These are phyloP conservation scores for Trachops cirrhosus DNA, from an alignment of 2,797 vertebrate species.

Conservation along the genomic window DNA sequence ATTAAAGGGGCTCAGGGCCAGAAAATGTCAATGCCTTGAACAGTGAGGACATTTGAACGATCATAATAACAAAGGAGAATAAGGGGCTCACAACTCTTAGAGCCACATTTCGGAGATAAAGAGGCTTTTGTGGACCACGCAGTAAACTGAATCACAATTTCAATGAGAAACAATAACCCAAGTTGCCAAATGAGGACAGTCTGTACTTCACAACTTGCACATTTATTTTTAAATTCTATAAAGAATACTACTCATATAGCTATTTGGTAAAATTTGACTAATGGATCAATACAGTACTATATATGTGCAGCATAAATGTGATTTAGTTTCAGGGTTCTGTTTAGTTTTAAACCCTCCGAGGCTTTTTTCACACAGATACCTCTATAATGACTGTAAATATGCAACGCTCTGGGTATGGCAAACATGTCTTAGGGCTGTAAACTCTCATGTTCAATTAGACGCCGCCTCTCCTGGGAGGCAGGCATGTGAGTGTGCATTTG, in stretches of 20 bases:
- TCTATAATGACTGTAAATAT: slow-evolving; percentile 52
- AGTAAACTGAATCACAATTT: not conserved
- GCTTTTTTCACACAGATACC: slow-evolving; percentile 33
- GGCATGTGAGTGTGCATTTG: not conserved
- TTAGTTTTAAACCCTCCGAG: slow-evolving; percentile 32
- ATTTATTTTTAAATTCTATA: slow-evolving; percentile 12
- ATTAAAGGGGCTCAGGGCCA: not conserved
- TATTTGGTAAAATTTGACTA: slow-evolving; percentile 43
- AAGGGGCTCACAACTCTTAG: not conserved
- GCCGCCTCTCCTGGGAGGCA: not conserved
- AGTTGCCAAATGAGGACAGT: not conserved
- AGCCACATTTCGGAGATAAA: not conserved
- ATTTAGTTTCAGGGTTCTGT: slow-evolving; percentile 14
- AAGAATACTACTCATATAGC: not conserved
- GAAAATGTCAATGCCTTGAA: not conserved
- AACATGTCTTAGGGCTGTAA: slow-evolving; percentile 37
- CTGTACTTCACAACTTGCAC: not conserved
- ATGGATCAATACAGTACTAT: not conserved
- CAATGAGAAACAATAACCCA: not conserved
- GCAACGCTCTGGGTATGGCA: slow-evolving; percentile 22
- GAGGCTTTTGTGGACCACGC: not conserved
- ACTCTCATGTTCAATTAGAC: slow-evolving; percentile 55
- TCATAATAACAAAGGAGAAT: not conserved
- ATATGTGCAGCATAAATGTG: slow-evolving; percentile 23
- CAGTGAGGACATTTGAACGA: not conserved